Evolutionary conservation across 1,140 invertebrate species (phyloP), one percentile per base, ranked within the genome.

Genomic region (Diachasma alloeum): DNA sequence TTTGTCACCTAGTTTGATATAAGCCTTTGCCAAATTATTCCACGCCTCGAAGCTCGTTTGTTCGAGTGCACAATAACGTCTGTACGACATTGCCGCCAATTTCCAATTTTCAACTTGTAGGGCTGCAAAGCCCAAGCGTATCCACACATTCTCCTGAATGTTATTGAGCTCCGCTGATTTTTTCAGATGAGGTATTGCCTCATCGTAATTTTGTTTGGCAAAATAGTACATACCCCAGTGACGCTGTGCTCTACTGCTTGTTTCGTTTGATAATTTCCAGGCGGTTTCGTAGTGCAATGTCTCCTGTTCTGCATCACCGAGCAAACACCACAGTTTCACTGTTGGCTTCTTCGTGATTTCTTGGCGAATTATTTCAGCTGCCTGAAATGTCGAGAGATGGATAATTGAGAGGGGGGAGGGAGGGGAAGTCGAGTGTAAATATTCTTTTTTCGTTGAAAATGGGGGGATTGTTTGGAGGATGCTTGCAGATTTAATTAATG

Each of bases 1-100:
- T 90, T 98, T 98, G 80, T 99, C 93, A 0, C 95, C 94, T 69
- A 96, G 88, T 82, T 96, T 95, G 8, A 97, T 94, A 81, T 98
- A 97, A 4, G 96, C 96, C 86, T 97, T 97, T 11, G 97, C 96
- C 68, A 99, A 90, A 90, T 99, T 99, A 88, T 98, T 99, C 98
- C 98, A 99, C 0, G 96, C 97, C 90, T 99, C 97, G 87, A 97
- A 99, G 78, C 95, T 94, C 81, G 93, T 95, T 48, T 94, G 93
- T 82, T 99, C 97, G 24, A 99, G 89, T 74, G 92, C 92, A 37
- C 96, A 96, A 85, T 97, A 98, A 75, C 93, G 91, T 81, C 95
- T 92, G 86, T 99, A 99, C 0, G 96, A 95, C 24, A 91, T 93
- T 0, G 95, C 96, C 46, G 96, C 95, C 2, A 94, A 80, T 82